A percentile compares a stretch with the other conserved stretches of the same genome.
Conservation (phyloP, 1,140 invertebrate species). For the Halyomorpha halys region DNA sequence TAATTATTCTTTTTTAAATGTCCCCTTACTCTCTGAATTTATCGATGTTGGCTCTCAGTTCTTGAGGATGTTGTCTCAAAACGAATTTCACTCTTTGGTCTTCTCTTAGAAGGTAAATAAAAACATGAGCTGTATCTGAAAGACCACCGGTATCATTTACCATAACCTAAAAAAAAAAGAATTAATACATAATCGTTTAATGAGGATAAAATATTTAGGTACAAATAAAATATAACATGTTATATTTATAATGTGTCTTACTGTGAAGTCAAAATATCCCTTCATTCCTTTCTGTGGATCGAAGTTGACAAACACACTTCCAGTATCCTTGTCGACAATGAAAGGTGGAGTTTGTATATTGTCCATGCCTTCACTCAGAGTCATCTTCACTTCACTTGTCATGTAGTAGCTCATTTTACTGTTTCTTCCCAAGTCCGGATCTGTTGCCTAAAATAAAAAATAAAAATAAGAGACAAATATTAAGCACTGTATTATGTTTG, state of each 20-base stretch:
- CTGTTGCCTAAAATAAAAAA: slow-evolving; percentile 52
- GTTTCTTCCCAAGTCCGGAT: slow-evolving; percentile 67
- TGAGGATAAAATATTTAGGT: neutral
- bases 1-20: neutral
- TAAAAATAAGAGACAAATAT: too few relatives aligned
- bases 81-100: slow-evolving; percentile 89
- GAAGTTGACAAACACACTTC: slow-evolving; percentile 79
- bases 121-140: slow-evolving; percentile 65
- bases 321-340: slow-evolving; percentile 65
- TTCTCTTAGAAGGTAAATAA: slow-evolving; percentile 83
- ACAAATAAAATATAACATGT: neutral
- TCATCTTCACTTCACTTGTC: slow-evolving; percentile 64
- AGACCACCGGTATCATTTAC: slow-evolving; percentile 77
- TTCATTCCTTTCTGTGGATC: slow-evolving; percentile 94
- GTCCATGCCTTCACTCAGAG: slow-evolving; percentile 74
- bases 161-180: slow-evolving; percentile 45
- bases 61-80: slow-evolving; percentile 74
- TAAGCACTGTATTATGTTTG: too few relatives aligned
- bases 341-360: slow-evolving; percentile 67
- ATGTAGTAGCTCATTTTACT: slow-evolving; percentile 67
- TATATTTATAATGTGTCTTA: slow-evolving; percentile 34
- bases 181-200: slow-evolving; percentile 19
- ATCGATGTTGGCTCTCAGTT: slow-evolving; percentile 67
- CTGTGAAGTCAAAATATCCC: slow-evolving; percentile 89
- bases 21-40: slow-evolving; percentile 63